phyloP scores from a whole-genome alignment of 2,888 invertebrate genomes.

The Netelia melanura region DNA sequence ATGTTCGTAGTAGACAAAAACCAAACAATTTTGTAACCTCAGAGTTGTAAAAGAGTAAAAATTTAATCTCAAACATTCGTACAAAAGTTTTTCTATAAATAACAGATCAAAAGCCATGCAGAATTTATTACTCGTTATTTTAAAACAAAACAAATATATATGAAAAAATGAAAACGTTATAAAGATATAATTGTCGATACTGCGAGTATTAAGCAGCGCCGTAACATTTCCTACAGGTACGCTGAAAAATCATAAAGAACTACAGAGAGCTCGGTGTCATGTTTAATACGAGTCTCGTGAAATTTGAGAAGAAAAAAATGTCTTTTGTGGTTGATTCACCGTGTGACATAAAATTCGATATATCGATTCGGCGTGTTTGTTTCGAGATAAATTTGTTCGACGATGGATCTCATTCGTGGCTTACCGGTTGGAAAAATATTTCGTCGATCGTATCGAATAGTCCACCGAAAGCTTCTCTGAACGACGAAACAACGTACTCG shows the following conservation, averaged over 20 bases:
- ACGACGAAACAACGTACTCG: constrained; percentile 78
- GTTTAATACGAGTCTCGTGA: constrained; percentile 23
- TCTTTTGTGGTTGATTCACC: constrained; percentile 1
- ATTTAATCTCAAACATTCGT: constrained; percentile 71
- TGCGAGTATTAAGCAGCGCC: constrained; percentile 64
- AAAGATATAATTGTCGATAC: constrained; percentile 38
- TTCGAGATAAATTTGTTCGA: not conserved
- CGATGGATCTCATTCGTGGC: constrained; percentile 59
- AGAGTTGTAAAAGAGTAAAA: constrained; percentile 29
- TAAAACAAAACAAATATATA: constrained; percentile 35
- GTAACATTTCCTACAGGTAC: constrained; percentile 77
- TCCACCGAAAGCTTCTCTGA: constrained; percentile 79
- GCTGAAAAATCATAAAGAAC: constrained; percentile 75
- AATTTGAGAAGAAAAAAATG: constrained; percentile 13
- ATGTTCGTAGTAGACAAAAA: not conserved
- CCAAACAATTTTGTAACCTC: not conserved
- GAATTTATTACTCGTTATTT: constrained; percentile 22
- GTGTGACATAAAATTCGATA: not conserved
- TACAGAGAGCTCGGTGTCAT: constrained; percentile 63
- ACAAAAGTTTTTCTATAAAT: not conserved
- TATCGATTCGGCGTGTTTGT: not conserved
- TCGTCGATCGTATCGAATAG: constrained; percentile 74
- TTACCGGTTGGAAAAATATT: constrained; percentile 79
- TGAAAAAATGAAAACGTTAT: constrained; percentile 18
- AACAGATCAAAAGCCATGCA: constrained; percentile 1